phyloP scores from a whole-genome alignment of 1,140 invertebrate genomes.

The Sesamia nonagrioides region DNA sequence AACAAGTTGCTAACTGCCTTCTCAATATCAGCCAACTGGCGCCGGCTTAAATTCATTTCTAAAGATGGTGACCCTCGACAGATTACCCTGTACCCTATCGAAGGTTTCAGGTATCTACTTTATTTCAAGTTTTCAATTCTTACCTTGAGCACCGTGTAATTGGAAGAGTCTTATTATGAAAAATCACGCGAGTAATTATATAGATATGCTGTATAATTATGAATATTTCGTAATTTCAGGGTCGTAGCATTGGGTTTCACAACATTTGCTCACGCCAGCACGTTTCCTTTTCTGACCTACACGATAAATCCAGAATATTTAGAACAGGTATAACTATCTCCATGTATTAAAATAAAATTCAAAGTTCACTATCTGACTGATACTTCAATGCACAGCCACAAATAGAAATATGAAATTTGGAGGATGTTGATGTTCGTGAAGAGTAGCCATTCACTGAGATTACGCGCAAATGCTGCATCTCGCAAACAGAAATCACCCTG shows the following conservation, averaged over 20 bases:
- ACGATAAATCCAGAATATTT: constrained; percentile 40
- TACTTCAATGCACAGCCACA: too few species aligned
- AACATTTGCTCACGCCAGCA: constrained; percentile 27
- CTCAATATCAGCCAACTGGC: constrained; percentile 49
- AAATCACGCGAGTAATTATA: background rate
- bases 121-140: background rate
- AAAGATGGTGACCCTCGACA: constrained; percentile 36
- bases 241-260: constrained; percentile 23
- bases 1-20: constrained; percentile 45
- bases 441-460: too few species aligned
- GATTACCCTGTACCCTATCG: constrained; percentile 17
- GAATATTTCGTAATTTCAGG: background rate
- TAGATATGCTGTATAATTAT: background rate
- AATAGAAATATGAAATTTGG: too few species aligned
- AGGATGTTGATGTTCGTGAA: too few species aligned
- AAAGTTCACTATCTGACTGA: too few species aligned
- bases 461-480: too few species aligned
- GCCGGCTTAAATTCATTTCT: constrained; percentile 24
- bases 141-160: background rate
- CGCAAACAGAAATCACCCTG: too few species aligned
- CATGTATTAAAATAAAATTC: too few species aligned
- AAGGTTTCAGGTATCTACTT: constrained; percentile 46
- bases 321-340: constrained; percentile 16
- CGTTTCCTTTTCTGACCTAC: constrained; percentile 8
- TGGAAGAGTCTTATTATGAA: background rate